Base-by-base conservation (phyloP, 2,888 invertebrate species). In the Heliconius ethilla region DNA sequence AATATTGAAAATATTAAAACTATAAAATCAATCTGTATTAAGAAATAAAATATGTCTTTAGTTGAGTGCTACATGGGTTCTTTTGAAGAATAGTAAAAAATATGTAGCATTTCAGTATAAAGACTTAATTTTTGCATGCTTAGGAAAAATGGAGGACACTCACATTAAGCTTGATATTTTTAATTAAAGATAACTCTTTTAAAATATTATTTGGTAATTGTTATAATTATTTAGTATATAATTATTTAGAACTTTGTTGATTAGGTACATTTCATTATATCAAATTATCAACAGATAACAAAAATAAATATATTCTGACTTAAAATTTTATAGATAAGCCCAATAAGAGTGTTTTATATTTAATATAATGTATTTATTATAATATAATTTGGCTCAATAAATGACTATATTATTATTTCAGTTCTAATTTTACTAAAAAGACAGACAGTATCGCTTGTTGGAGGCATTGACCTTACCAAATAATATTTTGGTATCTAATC, bases 401-500 rank as follows among this genome's bases (percentile, higher is more conserved):
- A n/a, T n/a, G 22, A 55, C 9, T n/a, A 55, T 22, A 55, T 10
- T n/a, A 4, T 62, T 5, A 62, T 25, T 51, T 51, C 9, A 0
- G 59, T 22, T 59, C 4, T 29, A 27, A 13, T 33, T 59, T 15
- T 2, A 3, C n/a, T n/a, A 25, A 59, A 15, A 37, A 25, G 4
- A 51, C 22, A 37, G 11, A 22, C 29, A 59, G 33, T 37, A 15
- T 59, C 3, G 15, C 11, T 59, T 18, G n/a, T 37, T 69, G n/a
- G 33, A 72, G 33, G 15, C 72, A 72, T 33, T 72, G 55, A 72
- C 37, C 33, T 72, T 59, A 25, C 33, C 69, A 59, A 15, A 15
- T 37, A 72, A 72, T 72, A 72, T 72, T 72, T 72, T 59, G 9
- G 25, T 72, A 37, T 59, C 59, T 59, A 59, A 33, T 72, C 55